Conservation (phyloP, 2,888 invertebrate genomes). For the Matsumyia berberina region DNA sequence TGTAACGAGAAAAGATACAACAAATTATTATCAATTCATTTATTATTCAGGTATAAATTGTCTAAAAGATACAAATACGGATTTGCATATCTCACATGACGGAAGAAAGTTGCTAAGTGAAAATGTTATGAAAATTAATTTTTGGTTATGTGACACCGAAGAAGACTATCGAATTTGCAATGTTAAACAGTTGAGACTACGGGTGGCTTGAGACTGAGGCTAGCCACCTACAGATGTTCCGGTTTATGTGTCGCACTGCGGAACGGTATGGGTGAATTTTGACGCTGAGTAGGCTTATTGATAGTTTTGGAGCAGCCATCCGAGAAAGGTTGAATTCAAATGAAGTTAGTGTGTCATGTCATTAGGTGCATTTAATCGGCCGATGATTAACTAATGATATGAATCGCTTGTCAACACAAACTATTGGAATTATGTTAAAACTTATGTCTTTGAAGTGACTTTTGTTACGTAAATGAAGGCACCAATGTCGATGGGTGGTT, state of each 20-base stretch:
- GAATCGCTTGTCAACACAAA: background rate
- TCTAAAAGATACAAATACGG: background rate
- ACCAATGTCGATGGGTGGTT: background rate
- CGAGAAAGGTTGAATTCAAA: constrained; percentile 12
- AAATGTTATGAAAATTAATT: constrained; percentile 22
- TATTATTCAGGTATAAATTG: background rate
- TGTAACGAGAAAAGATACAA: constrained; percentile 79
- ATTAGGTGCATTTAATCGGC: background rate
- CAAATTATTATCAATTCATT: background rate
- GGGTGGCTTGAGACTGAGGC: background rate
- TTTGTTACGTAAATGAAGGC: background rate
- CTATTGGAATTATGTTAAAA: background rate
- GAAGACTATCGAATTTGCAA: constrained; percentile 39
- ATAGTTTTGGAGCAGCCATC: constrained; percentile 8
- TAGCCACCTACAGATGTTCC: constrained; percentile 29
- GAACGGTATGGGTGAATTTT: constrained; percentile 11
- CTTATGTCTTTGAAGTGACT: background rate
- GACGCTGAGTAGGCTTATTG: background rate
- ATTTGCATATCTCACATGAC: constrained; percentile 17
- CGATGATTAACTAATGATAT: background rate
- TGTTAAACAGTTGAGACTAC: constrained; percentile 9
- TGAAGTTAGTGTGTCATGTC: constrained; percentile 28
- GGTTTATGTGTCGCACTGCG: constrained; percentile 1
- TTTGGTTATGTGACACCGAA: constrained; percentile 36
- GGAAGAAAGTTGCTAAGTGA: constrained; percentile 39